Base-by-base conservation (phyloP, 2,797 vertebrate genomes). In the Rousettus madagascariensis region DNA sequence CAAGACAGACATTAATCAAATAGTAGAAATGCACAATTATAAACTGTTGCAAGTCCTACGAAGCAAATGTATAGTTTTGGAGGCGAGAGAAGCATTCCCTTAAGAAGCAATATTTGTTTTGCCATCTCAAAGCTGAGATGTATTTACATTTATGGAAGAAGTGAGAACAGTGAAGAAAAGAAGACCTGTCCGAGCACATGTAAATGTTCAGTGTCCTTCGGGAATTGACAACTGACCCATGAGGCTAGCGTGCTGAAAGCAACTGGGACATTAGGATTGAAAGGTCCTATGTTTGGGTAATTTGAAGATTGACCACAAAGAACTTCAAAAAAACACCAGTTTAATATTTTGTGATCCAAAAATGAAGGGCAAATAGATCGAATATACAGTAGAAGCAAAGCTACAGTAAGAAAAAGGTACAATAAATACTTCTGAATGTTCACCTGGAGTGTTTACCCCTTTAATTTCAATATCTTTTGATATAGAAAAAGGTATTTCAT, bases 241-340 rank as follows among this genome's bases (percentile, higher is more conserved):
- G 16, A 53, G 7, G 28, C 71, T 46, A 1, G 77, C 22, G 9
- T 8, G 28, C 55, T 38, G 4, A 72, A 0, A 28, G 26, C 7
- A 63, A 71, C 41, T 6, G 24, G 6, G 15, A 15, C 3, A 0
- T 2, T 3, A 2, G 6, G 38, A 46, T 3, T 6, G n/a, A 53
- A 43, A 33, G 8, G 11, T 15, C 6, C 68, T 30, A 22, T 1
- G 6, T 43, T 11, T 71, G 53, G 11, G 20, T 68, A 22, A 85
- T 49, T 6, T 78, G 69, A 83, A 89, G 55, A 69, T 0, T 9
- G n/a, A 49, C 20, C 20, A 20, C 28, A 51, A 66, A 66, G 20
- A n/a, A 72, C 43, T 86, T 82, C 51, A 46, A 22, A 6, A 78
- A 66, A 82, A 28, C 12, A 92, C 49, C 22, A 68, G 26, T 63